Conservation (phyloP, 2,113 vertebrate species). For the Cynocephalus volans region DNA sequence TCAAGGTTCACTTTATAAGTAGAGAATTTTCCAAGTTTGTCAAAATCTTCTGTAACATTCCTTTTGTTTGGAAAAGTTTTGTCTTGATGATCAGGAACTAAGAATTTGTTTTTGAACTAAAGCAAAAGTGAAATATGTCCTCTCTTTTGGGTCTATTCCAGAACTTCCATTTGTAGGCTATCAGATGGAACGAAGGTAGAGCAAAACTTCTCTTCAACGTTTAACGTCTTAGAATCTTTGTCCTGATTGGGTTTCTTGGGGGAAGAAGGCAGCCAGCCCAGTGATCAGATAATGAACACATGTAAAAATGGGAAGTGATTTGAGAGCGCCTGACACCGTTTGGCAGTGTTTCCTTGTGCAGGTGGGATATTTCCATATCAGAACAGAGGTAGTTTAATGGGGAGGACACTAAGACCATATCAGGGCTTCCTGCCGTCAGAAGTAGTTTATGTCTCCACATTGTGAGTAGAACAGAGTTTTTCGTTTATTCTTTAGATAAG, state of each 20-base stretch:
- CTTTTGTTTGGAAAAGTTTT: neutral
- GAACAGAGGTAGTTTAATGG: neutral
- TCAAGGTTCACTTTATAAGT: slow-evolving; percentile 43
- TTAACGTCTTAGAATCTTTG: slow-evolving; percentile 13
- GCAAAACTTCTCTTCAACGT: neutral
- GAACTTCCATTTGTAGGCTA: slow-evolving; percentile 58
- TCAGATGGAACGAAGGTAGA: slow-evolving; percentile 24
- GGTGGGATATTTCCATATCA: neutral
- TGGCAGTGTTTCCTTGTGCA: neutral
- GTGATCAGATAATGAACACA: neutral
- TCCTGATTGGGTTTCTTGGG: slow-evolving; percentile 17
- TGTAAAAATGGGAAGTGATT: neutral
- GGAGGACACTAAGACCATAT: neutral
- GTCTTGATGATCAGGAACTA: neutral
- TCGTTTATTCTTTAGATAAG: neutral
- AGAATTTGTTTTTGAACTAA: neutral
- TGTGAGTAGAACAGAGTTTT: neutral
- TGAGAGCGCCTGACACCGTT: neutral
- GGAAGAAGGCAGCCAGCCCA: neutral
- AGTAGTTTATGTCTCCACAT: neutral
- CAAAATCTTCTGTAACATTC: neutral
- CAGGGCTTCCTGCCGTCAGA: neutral
- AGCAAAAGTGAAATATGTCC: neutral
- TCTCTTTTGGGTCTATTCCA: slow-evolving; percentile 61
- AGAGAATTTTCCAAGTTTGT: slow-evolving; percentile 9